Evolutionary conservation across 2,888 invertebrate species (phyloP), one percentile per base, ranked within the genome.

Genomic region (Endotricha flammealis): DNA sequence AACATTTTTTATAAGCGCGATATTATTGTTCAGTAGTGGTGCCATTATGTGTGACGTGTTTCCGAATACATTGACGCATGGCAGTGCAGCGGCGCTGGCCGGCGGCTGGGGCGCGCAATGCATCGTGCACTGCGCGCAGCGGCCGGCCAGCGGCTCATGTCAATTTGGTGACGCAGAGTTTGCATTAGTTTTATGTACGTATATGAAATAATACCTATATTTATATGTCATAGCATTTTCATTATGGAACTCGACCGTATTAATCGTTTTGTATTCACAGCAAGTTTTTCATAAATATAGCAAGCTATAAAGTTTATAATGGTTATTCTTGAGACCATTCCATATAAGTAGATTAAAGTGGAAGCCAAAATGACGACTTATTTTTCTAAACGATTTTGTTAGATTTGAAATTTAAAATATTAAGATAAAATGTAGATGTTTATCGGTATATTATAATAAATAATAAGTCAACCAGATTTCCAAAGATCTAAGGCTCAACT

Each of bases 341-440:
- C 86, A 85, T 77, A 64, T 71, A n/a, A n/a, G n/a, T n/a, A 78
- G 60, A 62, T 60, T 80, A 76, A 75, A 73, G 74, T 78, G 72
- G 77, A 83, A 78, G 85, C 83, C 85, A 85, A 85, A 82, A 80
- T 78, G 73, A 80, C 72, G 78, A 83, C 76, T 85, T 86, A 85
- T 85, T 86, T 86, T 86, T 86, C 80, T 85, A 86, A 80, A 75
- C 65, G 50, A 64, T 83, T 83, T 85, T 86, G 81, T 86, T 85
- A 83, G 73, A 79, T 74, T 78, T 74, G 80, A 83, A 75, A 77
- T 69, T 75, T 63, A 74, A 67, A 65, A 54, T 63, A 57, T 64
- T 76, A 73, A 73, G 65, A 64, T 80, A 72, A 76, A 70, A 61
- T 60, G 69, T 85, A 83, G 79, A 68, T 69, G 76, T 80, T 78